Evolutionary conservation across 2,113 vertebrate species (phyloP), one percentile per base, ranked within the genome.

Genomic region (Erythrocebus patas): DNA sequence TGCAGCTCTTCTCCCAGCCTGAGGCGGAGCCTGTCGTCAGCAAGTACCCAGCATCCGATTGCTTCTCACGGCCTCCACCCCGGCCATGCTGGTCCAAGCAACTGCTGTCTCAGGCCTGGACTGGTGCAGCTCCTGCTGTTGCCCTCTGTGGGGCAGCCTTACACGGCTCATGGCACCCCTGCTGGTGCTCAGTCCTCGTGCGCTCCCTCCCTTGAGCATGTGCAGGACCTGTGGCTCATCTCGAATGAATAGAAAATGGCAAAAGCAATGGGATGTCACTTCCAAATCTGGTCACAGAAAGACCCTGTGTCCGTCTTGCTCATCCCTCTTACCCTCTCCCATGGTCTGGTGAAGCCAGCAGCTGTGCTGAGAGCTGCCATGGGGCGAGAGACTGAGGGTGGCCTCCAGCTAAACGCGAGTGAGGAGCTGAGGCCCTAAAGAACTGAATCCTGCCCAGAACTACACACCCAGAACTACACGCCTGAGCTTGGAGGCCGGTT

Each of bases 111-210:
- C 61, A 64, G 80, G 89, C 57, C 18, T 5, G 61, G 43, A n/a
- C 38, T 9, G 11, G 6, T 50, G 35, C 40, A 8, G 8, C 32
- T 3, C 16, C 20, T 0, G 6, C 6, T 40, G 48, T 4, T 0
- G 3, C 59, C 45, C 59, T 43, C 45, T 23, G 13, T 6, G 35
- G 13, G 57, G 73, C 52, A 22, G 50, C 43, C 35, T 61, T 23
- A 0, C 40, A 18, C 1, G 40, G 14, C 7, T 13, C 18, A 1
- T 18, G 48, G 22, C 2, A 20, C n/a, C 11, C 50, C 22, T 6
- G 40, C 2, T 43, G 55, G 55, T 23, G 45, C 14, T n/a, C 95
- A 38, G 3, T 30, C 59, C 16, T 1, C 0, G 4, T 59, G 20
- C 10, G 7, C 55, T 30, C n/a, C 55, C 48, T 12, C 20, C 55